phyloP scores from a whole-genome alignment of 2,888 invertebrate species.

The Dinocampus coccinellae region DNA sequence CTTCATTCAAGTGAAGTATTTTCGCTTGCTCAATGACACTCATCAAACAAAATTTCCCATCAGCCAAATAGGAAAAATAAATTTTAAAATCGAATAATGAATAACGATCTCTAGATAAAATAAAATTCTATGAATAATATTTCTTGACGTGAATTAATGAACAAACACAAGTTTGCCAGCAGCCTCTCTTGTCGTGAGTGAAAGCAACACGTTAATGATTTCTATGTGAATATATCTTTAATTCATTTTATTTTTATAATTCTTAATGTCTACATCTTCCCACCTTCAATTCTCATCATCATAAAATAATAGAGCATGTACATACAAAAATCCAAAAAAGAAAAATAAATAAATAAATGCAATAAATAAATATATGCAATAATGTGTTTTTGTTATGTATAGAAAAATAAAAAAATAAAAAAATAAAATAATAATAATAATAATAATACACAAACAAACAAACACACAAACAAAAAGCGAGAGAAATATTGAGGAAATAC shows the following conservation, averaged over 20 bases:
- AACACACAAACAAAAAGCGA: too few relatives aligned
- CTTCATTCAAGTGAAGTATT: background rate
- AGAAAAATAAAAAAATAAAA: background rate
- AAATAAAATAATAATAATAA: too few relatives aligned
- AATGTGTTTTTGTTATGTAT: background rate
- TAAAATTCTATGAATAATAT: background rate
- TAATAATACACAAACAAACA: too few relatives aligned
- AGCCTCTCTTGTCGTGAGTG: slow-evolving; percentile 6
- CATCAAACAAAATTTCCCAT: background rate
- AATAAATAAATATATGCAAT: background rate
- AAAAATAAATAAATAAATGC: background rate
- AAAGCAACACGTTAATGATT: slow-evolving; percentile 24
- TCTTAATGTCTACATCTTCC: background rate
- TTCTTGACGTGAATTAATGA: slow-evolving; percentile 14
- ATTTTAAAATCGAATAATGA: background rate
- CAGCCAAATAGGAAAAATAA: background rate
- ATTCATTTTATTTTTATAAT: background rate
- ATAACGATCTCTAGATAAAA: background rate
- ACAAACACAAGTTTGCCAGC: background rate
- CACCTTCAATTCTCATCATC: slow-evolving; percentile 3
- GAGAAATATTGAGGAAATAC: background rate
- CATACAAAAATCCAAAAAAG: background rate
- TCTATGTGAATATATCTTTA: slow-evolving; percentile 1
- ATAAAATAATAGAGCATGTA: slow-evolving; percentile 4
- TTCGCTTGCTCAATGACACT: background rate